Conservation (phyloP, 1,140 invertebrate species). For the Orchesella cincta region DNA sequence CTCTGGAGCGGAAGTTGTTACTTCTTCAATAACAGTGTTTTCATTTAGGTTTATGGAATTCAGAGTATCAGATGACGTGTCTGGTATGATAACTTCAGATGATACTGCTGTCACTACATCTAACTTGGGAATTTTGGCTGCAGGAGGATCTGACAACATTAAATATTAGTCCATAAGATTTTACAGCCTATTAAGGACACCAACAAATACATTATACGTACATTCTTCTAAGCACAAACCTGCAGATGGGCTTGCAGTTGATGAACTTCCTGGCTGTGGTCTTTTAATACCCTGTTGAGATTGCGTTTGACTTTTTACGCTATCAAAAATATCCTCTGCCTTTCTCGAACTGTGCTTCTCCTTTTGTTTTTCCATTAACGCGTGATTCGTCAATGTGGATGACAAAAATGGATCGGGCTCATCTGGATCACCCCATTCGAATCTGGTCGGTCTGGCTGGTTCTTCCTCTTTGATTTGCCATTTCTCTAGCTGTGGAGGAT, state of each 20-base stretch:
- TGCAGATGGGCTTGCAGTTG: neutral
- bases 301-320: slow-evolving; percentile 44
- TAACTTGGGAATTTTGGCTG: slow-evolving; percentile 24
- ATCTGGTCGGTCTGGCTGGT: slow-evolving; percentile 65
- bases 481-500: slow-evolving; percentile 31
- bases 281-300: slow-evolving; percentile 24
- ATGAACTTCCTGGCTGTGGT: neutral
- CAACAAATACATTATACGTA: too few species aligned
- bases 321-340: slow-evolving; percentile 48
- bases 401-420: slow-evolving; percentile 23
- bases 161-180: too few species aligned
- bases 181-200: too few species aligned
- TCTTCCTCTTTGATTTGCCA: slow-evolving; percentile 55
- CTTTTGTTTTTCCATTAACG: slow-evolving; percentile 45
- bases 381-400: slow-evolving; percentile 17
- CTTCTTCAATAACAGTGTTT: neutral
- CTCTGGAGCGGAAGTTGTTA: neutral
- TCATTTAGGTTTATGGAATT: neutral
- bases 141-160: slow-evolving; percentile 11
- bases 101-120: too few species aligned
- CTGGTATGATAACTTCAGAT: too few species aligned
- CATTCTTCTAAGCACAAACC: too few species aligned
- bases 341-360: slow-evolving; percentile 33
- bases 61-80: too few species aligned
- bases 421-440: slow-evolving; percentile 49